Evolutionary conservation across 2,113 vertebrate genomes (phyloP).

Genomic region (Chaetops frenatus): DNA sequence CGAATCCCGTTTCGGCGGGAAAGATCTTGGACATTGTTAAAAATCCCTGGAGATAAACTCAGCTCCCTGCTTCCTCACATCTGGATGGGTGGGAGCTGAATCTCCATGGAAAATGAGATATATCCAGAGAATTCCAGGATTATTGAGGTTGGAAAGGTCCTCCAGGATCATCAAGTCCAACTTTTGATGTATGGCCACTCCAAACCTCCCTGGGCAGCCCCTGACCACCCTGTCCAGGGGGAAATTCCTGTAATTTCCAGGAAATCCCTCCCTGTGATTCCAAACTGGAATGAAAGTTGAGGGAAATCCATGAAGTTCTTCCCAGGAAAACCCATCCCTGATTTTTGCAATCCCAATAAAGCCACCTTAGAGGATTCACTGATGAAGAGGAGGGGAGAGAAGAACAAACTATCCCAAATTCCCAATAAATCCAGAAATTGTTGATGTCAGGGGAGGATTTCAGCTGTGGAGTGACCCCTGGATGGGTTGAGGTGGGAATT

Average conservation of each 20-base stretch:
- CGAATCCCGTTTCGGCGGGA: neutral
- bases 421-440: neutral
- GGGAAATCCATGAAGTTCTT: neutral
- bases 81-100: neutral
- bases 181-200: neutral
- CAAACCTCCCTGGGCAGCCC: neutral
- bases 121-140: neutral
- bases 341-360: neutral
- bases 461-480: too few relatives aligned
- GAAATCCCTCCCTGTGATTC: neutral
- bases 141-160: neutral
- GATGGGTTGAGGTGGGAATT: neutral
- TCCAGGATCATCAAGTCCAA: fast-evolving
- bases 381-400: neutral
- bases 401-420: neutral
- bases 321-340: fast-evolving
- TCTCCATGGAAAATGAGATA: neutral
- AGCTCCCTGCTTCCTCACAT: neutral
- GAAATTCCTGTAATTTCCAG: neutral
- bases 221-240: neutral
- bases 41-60: neutral
- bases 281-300: neutral
- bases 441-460: fast-evolving
- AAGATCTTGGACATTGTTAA: neutral
- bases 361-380: too few relatives aligned